Evolutionary conservation across 2,113 vertebrate genomes (phyloP).

Genomic region (Microcebus griseorufus): DNA sequence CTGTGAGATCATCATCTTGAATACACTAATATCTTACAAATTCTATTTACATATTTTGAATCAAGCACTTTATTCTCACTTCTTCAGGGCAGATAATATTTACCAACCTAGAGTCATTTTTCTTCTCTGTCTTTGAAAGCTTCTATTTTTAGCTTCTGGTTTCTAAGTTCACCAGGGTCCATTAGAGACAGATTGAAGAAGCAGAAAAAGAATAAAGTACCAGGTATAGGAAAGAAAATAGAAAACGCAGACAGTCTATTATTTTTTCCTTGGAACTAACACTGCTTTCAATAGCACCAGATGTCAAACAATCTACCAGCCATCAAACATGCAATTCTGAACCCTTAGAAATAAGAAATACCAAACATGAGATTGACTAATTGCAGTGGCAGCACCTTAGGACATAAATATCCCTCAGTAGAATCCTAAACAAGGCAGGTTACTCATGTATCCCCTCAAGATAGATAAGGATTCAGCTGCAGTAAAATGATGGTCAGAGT

Average conservation of each 20-base stretch:
- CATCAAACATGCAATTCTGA: slow-evolving; percentile 64
- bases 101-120: slow-evolving; percentile 24
- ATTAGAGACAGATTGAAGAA: slow-evolving; percentile 66
- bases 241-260: slow-evolving; percentile 67
- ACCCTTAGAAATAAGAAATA: slow-evolving; percentile 68
- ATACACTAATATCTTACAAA: not conserved
- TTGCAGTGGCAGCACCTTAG: not conserved
- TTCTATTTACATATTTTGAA: not conserved
- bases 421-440: slow-evolving; percentile 50
- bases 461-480: slow-evolving; percentile 59
- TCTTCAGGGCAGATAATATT: slow-evolving; percentile 41
- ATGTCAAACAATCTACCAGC: slow-evolving; percentile 73
- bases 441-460: slow-evolving; percentile 46
- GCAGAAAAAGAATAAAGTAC: slow-evolving; percentile 62
- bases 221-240: slow-evolving; percentile 56
- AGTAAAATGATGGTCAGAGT: slow-evolving; percentile 43
- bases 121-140: slow-evolving; percentile 40
- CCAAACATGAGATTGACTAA: slow-evolving; percentile 66
- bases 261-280: slow-evolving; percentile 70
- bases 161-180: slow-evolving; percentile 65
- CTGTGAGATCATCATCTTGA: not conserved
- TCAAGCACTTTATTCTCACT: slow-evolving; percentile 18
- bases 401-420: slow-evolving; percentile 9
- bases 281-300: slow-evolving; percentile 62
- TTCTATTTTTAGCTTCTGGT: slow-evolving; percentile 74